These are phyloP conservation scores for Bergia sp. DNA, from an alignment of 92 coral and sea anemone genomes.

Conservation along the genomic window DNA sequence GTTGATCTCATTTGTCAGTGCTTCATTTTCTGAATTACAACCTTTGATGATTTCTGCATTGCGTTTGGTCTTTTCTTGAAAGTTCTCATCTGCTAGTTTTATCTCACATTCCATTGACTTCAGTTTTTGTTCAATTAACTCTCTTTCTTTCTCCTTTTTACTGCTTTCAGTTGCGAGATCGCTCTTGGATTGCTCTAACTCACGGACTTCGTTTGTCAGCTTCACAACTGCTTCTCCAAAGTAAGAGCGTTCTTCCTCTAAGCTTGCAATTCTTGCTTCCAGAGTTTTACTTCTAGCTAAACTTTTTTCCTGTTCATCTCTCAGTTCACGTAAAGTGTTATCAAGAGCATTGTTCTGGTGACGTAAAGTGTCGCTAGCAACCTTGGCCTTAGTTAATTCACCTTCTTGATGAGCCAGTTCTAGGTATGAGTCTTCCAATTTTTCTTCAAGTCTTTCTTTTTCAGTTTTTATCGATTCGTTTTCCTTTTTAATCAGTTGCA, in stretches of 20 bases:
- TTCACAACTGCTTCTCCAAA: not conserved
- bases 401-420: conserved; percentile 20
- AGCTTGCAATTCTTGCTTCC: conserved; percentile 2
- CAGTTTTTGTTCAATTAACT: conserved; percentile 18
- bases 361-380: not conserved
- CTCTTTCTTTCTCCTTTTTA: conserved; percentile 3
- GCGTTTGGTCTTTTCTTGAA: not conserved
- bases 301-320: not conserved
- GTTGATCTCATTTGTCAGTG: conserved; percentile 6
- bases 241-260: conserved; percentile 14
- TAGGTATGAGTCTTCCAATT: conserved; percentile 7
- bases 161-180: not conserved
- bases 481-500: not conserved
- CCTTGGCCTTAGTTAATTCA: not conserved
- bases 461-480: not conserved
- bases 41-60: conserved; percentile 15
- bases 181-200: not conserved
- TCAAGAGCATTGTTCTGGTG: conserved; percentile 1
- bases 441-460: conserved; percentile 5
- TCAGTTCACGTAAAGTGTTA: not conserved
- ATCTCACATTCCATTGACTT: not conserved
- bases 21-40: conserved; percentile 14
- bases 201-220: conserved; percentile 9
- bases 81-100: not conserved
- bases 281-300: not conserved